Base-by-base conservation (phyloP, 2,888 invertebrate genomes). In the Acronicta aceris region DNA sequence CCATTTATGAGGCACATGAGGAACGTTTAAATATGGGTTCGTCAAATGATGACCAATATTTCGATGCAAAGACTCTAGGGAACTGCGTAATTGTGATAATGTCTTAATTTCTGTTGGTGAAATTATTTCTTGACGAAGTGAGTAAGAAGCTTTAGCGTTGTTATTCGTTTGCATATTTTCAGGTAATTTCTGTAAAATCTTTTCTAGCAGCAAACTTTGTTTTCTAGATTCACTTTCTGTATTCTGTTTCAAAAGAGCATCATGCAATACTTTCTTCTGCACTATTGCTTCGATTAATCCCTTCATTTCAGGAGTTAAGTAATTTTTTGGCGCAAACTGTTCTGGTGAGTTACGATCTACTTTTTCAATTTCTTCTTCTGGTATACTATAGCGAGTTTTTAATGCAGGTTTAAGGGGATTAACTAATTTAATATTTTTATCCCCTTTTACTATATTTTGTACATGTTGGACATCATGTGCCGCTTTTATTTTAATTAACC, bases 181-280 rank as follows among this genome's bases (percentile, higher is more conserved):
- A 45, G 66, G 63, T 27, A 78, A 38, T 58, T 56, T 63, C 45
- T 72, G 62, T 59, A 76, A 57, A 55, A 78, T 76, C 30, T 64
- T 68, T 41, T 68, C 61, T 15, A 76, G 16, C 10, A 78, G 41
- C 5, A 41, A 43, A 36, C 17, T 78, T 59, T 78, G 59, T 51
- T 59, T 68, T 46, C 57, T 61, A 27, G 63, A 64, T 36, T 65
- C 48, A 45, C 33, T 60, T 58, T 71, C 56, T 50, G 59, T 40
- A 21, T 46, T 62, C 56, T 65, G 45, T 59, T 62, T 60, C 8
- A 66, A 21, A 47, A 71, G 7, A 45, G 16, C 5, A 36, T 75
- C 58, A 7, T 57, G 46, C 21, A 65, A 7, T 5, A 45, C 38
- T 42, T 63, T 63, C 15, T 75, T 67, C 9, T 61, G 58, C 13